Evolutionary conservation across 2,888 invertebrate species (phyloP).

Genomic region (Polydrusus pterygomalis): DNA sequence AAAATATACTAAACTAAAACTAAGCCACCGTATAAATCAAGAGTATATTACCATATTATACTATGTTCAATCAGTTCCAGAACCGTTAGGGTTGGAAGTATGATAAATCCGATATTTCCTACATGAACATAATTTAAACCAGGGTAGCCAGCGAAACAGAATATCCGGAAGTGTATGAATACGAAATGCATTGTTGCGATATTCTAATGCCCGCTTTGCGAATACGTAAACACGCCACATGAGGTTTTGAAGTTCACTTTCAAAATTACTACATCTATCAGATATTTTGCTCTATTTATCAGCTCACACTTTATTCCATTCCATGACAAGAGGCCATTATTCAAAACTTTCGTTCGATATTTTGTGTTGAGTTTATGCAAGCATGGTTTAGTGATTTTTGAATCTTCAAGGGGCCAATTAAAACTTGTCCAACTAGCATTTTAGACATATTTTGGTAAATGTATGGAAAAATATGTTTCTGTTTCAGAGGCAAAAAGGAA

Average conservation of each 20-base stretch:
- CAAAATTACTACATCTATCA: constrained; percentile 16
- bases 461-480: too few relatives aligned
- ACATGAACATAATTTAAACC: constrained; percentile 27
- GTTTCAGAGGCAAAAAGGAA: too few relatives aligned
- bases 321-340: constrained; percentile 3
- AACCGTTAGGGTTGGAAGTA: constrained; percentile 11
- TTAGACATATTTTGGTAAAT: too few relatives aligned
- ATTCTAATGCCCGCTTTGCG: constrained; percentile 9
- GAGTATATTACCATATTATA: too few relatives aligned
- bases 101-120: constrained; percentile 22
- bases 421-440: too few relatives aligned
- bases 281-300: constrained; percentile 17
- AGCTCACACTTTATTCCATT: constrained; percentile 1
- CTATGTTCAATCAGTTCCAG: constrained; percentile 1
- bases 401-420: neutral
- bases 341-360: constrained; percentile 15
- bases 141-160: constrained; percentile 4
- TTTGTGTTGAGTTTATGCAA: neutral
- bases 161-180: constrained; percentile 23
- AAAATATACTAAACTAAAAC: too few relatives aligned
- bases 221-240: constrained; percentile 10
- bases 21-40: too few relatives aligned
- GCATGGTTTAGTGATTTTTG: neutral
- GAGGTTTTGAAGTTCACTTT: constrained; percentile 7
- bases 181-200: constrained; percentile 17